Evolutionary conservation across 1,140 invertebrate species (phyloP), one percentile per base, ranked within the genome.

Genomic region (Eumeta japonica): DNA sequence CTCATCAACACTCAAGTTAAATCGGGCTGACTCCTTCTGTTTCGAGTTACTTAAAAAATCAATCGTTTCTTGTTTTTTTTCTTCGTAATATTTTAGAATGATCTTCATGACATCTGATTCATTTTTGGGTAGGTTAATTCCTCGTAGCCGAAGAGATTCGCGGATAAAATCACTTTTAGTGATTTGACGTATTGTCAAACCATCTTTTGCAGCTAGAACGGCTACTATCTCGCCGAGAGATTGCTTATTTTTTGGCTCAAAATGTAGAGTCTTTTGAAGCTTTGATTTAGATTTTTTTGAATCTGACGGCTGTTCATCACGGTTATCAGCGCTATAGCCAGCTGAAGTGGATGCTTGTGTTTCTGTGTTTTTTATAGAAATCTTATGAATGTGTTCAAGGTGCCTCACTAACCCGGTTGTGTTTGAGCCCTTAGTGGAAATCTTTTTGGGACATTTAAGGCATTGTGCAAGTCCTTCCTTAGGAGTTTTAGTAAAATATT

Each of bases 1-100:
- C 24, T 37, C 14, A 24, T 28, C 20, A 28, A 41, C 67, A 92
- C 88, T 77, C 79, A 71, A 55, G 92, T 73, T 12, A 94, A 78
- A 64, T 89, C 20, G 5, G n/a, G 20, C 20, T n/a, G 20, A 24
- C 20, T 24, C 5, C 5, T n/a, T n/a, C 5, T 24, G 5, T n/a
- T 24, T 24, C 5, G n/a, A n/a, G 5, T 24, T 24, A 7, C 20
- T 24, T 24, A 24, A 24, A 24, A n/a, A n/a, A n/a, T n/a, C n/a
- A n/a, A n/a, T n/a, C n/a, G n/a, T n/a, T 24, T 46, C 3, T 57
- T 20, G 10, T 29, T 36, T 30, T 39, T 28, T 31, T 28, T 24
- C 16, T 35, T 44, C 20, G n/a, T 24, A 24, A 24, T 24, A 24
- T 7, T 24, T 24, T 24, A 24, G n/a, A 7, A 24, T 24, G 5